These are phyloP conservation scores for Monomorium pharaonis DNA, from an alignment of 1,140 invertebrate genomes.

Conservation along the genomic window DNA sequence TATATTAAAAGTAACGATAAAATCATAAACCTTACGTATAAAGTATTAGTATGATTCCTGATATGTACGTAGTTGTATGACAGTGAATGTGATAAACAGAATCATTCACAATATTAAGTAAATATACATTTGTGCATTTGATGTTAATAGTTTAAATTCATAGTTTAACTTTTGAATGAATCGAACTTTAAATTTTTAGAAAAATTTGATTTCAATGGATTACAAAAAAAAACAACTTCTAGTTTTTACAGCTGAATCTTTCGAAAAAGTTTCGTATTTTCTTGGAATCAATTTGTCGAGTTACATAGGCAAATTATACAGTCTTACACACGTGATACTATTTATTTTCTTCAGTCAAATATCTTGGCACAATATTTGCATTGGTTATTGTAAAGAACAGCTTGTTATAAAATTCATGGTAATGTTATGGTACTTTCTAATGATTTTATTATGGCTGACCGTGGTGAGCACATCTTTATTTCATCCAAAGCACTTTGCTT, in stretches of 20 bases:
- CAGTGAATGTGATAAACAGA: not conserved
- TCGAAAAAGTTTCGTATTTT: not conserved
- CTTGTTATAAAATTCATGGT: not conserved
- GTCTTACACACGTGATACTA: not conserved
- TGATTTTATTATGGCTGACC: not conserved
- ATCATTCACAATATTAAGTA: not conserved
- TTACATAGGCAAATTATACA: slow-evolving; percentile 30
- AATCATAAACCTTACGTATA: not conserved
- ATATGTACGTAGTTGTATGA: not conserved
- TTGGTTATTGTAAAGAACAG: not conserved
- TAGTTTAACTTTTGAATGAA: not conserved
- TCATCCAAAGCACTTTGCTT: slow-evolving; percentile 14
- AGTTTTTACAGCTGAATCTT: not conserved
- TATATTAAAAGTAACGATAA: slow-evolving; percentile 20
- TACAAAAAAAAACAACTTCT: not conserved
- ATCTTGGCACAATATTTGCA: not conserved
- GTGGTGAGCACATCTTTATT: slow-evolving; percentile 10
- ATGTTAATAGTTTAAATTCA: not conserved
- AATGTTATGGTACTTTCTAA: not conserved
- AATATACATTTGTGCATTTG: not conserved
- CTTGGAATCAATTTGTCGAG: slow-evolving; percentile 23
- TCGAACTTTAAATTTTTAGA: not conserved
- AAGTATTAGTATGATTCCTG: slow-evolving; percentile 1
- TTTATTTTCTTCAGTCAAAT: not conserved
- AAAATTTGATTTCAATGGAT: not conserved